Evolutionary conservation across 2,888 invertebrate species (phyloP).

Genomic region (Patella caerulea): DNA sequence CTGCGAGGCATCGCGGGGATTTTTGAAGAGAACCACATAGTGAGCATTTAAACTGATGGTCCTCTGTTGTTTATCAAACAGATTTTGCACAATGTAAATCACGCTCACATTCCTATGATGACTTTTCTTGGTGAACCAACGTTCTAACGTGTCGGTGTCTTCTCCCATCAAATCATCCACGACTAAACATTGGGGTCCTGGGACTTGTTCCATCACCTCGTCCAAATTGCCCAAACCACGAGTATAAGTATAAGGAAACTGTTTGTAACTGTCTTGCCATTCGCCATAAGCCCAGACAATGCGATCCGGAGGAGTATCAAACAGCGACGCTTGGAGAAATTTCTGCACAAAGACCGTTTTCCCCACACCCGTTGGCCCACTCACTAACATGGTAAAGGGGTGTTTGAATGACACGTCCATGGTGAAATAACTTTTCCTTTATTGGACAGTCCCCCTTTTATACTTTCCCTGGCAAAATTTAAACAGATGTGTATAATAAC

Average conservation of each 20-base stretch:
- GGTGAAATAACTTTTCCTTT: not conserved
- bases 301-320: not conserved
- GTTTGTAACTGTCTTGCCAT: not conserved
- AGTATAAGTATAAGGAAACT: not conserved
- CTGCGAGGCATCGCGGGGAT: too few species aligned
- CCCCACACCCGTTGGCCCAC: not conserved
- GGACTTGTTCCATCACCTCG: not conserved
- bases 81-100: conserved; percentile 11
- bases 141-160: not conserved
- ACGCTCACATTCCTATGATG: conserved; percentile 22
- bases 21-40: conserved; percentile 19
- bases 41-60: conserved; percentile 16
- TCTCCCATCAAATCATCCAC: conserved; percentile 15
- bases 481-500: too few species aligned
- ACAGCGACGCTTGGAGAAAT: not conserved
- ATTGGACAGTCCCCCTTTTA: not conserved
- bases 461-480: not conserved
- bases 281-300: not conserved
- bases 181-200: not conserved
- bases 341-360: not conserved
- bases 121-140: conserved; percentile 9
- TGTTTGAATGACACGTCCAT: not conserved
- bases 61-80: conserved; percentile 13
- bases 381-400: not conserved
- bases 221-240: not conserved